A percentile compares a stretch with the other conserved stretches of the same genome.
Evolutionary conservation across 1,140 invertebrate species (phyloP).

Genomic region (Euwallacea similis): DNA sequence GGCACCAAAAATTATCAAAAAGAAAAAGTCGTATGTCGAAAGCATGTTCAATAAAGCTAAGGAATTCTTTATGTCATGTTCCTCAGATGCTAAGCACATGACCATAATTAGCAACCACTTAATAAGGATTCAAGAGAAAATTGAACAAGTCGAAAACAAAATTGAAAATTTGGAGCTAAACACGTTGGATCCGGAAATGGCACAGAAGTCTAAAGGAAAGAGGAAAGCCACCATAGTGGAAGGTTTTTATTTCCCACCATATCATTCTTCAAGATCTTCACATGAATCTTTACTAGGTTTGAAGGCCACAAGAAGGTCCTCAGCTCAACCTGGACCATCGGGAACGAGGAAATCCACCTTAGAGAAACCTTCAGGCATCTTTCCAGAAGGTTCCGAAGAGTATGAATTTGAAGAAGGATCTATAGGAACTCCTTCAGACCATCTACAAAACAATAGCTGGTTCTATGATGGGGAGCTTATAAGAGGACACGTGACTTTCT

Average conservation of each 20-base stretch:
- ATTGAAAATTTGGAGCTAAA: constrained; percentile 26
- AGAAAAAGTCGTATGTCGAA: constrained; percentile 10
- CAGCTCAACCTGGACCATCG: constrained; percentile 2
- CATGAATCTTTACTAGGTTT: not conserved
- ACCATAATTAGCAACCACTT: constrained; percentile 26
- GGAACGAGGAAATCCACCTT: constrained; percentile 22
- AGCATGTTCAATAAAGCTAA: not conserved
- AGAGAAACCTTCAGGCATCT: not conserved
- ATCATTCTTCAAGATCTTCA: no score
- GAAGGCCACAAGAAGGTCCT: not conserved
- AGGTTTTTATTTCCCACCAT: constrained; percentile 7
- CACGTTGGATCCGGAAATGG: constrained; percentile 21
- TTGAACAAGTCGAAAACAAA: constrained; percentile 23
- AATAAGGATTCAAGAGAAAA: constrained; percentile 13
- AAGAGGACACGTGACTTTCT: constrained; percentile 63
- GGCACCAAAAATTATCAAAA: constrained; percentile 2
- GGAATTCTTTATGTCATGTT: constrained; percentile 19
- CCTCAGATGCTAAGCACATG: constrained; percentile 12
- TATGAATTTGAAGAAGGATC: constrained; percentile 31
- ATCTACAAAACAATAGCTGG: constrained; percentile 58
- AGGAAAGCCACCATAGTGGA: constrained; percentile 28
- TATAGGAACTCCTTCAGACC: constrained; percentile 36
- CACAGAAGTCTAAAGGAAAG: constrained; percentile 21
- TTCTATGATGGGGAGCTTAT: constrained; percentile 68
- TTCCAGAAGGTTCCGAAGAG: constrained; percentile 8